Conservation (phyloP, 2,888 invertebrate species). For the Agrypnus murinus region DNA sequence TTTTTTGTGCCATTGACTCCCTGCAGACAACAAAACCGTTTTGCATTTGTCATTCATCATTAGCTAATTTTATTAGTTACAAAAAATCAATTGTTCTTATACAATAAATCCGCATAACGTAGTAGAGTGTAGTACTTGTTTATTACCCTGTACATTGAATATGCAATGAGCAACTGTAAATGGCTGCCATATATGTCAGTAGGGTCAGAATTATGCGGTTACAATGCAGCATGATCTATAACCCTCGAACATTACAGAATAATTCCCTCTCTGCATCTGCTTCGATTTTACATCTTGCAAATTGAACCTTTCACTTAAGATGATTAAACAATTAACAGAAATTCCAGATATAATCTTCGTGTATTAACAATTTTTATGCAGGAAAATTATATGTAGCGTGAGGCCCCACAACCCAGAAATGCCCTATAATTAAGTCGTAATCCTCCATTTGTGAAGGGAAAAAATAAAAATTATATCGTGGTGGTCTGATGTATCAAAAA, state of each 20-base stretch:
- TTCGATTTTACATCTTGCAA: not conserved
- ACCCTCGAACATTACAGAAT: not conserved
- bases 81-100: too few species aligned
- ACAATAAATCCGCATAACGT: too few species aligned
- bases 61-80: too few species aligned
- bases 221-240: constrained; percentile 13
- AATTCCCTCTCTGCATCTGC: not conserved
- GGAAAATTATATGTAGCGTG: constrained; percentile 18
- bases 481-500: not conserved
- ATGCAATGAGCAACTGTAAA: constrained; percentile 33
- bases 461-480: constrained; percentile 7
- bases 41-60: too few species aligned
- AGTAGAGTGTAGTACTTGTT: constrained; percentile 16
- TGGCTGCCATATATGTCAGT: constrained; percentile 25
- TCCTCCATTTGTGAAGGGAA: not conserved
- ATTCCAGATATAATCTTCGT: not conserved
- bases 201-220: constrained; percentile 14
- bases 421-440: constrained; percentile 18
- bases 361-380: constrained; percentile 8
- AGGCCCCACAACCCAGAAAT: not conserved
- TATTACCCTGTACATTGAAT: constrained; percentile 21
- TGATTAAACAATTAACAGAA: not conserved
- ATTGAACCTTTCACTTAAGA: not conserved
- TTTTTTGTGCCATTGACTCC: too few species aligned
- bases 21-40: too few species aligned